Percentiles rank a stretch among this genome's conserved stretches.
These are phyloP conservation scores for Buceros bicornis DNA, from an alignment of 2,797 vertebrate species.

Conservation along the genomic window DNA sequence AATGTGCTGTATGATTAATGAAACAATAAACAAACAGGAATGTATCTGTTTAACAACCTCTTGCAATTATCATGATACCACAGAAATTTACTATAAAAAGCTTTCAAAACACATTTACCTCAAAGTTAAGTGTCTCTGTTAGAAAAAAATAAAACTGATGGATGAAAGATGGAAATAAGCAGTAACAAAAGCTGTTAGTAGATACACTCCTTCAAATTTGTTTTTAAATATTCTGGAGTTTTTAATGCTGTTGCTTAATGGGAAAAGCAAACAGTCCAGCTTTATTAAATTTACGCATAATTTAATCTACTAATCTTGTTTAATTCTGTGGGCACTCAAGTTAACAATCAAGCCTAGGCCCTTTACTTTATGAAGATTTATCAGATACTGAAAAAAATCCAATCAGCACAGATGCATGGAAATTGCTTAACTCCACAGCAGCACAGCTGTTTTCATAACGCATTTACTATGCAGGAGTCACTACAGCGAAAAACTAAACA, in stretches of 20 bases:
- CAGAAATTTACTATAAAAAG: slow-evolving; percentile 14
- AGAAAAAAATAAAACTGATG: slow-evolving; percentile 77
- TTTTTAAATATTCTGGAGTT: background rate
- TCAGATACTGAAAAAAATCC: background rate
- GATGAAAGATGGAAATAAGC: slow-evolving; percentile 73
- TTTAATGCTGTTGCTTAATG: background rate
- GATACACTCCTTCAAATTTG: slow-evolving; percentile 13
- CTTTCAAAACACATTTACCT: slow-evolving; percentile 81
- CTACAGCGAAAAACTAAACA: background rate
- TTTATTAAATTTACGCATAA: background rate
- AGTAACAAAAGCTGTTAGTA: slow-evolving; percentile 49
- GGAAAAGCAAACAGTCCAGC: background rate
- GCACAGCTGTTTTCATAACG: background rate
- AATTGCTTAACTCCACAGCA: background rate
- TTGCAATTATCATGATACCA: slow-evolving; percentile 32
- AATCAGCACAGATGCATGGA: background rate
- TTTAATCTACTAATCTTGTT: background rate
- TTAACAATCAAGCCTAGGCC: background rate
- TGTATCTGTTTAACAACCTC: background rate
- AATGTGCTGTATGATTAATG: slow-evolving; percentile 1
- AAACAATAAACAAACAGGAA: slow-evolving; percentile 9
- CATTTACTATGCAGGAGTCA: background rate
- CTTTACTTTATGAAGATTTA: background rate
- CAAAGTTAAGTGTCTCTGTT: slow-evolving; percentile 87
- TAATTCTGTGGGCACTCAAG: background rate